Base-by-base conservation (phyloP, 1,140 invertebrate genomes). In the Saxidomus purpurata region DNA sequence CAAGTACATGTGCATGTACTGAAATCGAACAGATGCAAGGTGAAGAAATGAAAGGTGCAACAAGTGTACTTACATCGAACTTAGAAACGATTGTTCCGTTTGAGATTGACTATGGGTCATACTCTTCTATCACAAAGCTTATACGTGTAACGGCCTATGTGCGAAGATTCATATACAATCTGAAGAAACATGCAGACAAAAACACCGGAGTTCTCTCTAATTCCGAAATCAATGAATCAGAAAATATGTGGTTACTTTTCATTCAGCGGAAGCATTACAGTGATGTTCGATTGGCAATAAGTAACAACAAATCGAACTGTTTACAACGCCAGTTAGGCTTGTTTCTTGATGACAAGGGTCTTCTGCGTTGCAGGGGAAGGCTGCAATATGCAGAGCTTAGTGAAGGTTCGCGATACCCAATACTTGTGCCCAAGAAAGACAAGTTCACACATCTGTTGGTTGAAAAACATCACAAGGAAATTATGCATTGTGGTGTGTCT, bases 351-450 rank as follows among this genome's bases (percentile, higher is more conserved):
- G 19, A 88, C 9, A 22, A 52, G 22, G 61, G 61, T 3, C 11
- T 88, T 49, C 49, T 88, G 22, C 61, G 77, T 38, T 82, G 61
- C 59, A 82, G 25, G 31, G 87, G 87, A 38, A 69, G 77, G 55
- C 31, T 88, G 17, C 59, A 81, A 55, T n/a, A 71, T 82, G 59
- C 77, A 59, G 61, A 88, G 17, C 28, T 88, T 1, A 81, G 22
- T 82, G 47, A 81, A 71, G 25, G 22, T 9, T 25, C 87, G 22
- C 69, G 34, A 36, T 52, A 71, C 40, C 76, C 74, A 76, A n/a
- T 43, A 52, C 47, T 79, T 3, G 2, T 79, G 11, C 76, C 76
- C 6, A 79, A 59, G 40, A 49, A 79, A 6, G 47, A 79, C 36
- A 79, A 28, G 38, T 43, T 76, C 13, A 76, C 71, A n/a, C 38